Conservation (phyloP, 2,888 invertebrate species). For the Acrobasis consociella region DNA sequence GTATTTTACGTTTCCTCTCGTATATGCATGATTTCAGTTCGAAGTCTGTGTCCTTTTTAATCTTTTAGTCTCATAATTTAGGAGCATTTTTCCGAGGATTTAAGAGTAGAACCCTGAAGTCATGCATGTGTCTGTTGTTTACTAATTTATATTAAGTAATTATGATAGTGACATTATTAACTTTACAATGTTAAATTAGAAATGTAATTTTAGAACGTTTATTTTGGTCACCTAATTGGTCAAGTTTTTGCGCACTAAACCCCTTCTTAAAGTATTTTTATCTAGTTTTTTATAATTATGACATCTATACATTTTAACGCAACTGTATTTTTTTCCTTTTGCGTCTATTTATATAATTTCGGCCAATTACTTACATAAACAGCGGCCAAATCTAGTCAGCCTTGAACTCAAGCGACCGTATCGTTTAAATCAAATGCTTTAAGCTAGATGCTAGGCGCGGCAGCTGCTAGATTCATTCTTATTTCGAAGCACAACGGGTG, state of each 20-base stretch:
- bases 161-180: no score
- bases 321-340: constrained; percentile 28
- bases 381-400: constrained; percentile 56
- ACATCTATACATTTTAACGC: constrained; percentile 5
- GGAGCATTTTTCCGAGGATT: no score
- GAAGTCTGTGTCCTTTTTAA: no score
- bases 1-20: background rate
- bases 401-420: constrained; percentile 68
- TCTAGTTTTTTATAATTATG: constrained; percentile 12
- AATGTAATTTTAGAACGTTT: background rate
- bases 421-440: constrained; percentile 49
- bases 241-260: background rate
- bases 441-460: constrained; percentile 53
- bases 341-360: constrained; percentile 44
- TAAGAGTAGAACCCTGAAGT: no score
- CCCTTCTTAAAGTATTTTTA: background rate
- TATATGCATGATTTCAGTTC: background rate
- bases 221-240: background rate
- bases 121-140: no score
- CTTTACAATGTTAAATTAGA: background rate
- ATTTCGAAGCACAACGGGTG: constrained; percentile 67
- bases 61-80: no score
- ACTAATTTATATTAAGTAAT: no score
- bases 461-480: constrained; percentile 61
- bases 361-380: constrained; percentile 41